phyloP scores from a whole-genome alignment of 2,113 vertebrate genomes.

The Stomatorhinus ivindoensis region DNA sequence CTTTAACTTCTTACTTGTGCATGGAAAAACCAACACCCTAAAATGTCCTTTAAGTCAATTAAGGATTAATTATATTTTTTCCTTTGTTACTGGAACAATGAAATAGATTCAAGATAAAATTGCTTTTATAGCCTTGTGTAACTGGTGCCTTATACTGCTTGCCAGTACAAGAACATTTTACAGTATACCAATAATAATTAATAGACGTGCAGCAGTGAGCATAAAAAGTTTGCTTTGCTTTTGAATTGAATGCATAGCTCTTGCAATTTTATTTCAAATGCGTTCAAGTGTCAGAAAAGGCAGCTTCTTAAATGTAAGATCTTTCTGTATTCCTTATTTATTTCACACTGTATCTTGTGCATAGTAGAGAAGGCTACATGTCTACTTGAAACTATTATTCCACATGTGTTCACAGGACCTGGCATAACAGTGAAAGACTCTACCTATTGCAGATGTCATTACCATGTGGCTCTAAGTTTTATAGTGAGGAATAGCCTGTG shows the following conservation, averaged over 20 bases:
- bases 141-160: not conserved
- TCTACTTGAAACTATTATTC: not conserved
- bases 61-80: not conserved
- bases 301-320: not conserved
- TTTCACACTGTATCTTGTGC: not conserved
- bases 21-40: not conserved
- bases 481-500: not conserved
- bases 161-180: not conserved
- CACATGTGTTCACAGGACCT: not conserved
- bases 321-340: not conserved
- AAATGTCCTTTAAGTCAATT: not conserved
- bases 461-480: not conserved
- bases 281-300: not conserved
- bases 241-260: not conserved
- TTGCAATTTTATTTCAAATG: not conserved
- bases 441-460: not conserved
- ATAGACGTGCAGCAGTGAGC: not conserved
- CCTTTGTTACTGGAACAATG: not conserved
- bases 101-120: not conserved
- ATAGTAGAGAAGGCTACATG: not conserved
- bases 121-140: not conserved
- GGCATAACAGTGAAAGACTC: not conserved
- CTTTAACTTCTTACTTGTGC: not conserved
- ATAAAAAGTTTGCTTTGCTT: not conserved
- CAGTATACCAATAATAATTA: not conserved